Evolutionary conservation across 2,888 invertebrate species (phyloP), one percentile per base, ranked within the genome.

Genomic region (Eucera pruinosa): DNA sequence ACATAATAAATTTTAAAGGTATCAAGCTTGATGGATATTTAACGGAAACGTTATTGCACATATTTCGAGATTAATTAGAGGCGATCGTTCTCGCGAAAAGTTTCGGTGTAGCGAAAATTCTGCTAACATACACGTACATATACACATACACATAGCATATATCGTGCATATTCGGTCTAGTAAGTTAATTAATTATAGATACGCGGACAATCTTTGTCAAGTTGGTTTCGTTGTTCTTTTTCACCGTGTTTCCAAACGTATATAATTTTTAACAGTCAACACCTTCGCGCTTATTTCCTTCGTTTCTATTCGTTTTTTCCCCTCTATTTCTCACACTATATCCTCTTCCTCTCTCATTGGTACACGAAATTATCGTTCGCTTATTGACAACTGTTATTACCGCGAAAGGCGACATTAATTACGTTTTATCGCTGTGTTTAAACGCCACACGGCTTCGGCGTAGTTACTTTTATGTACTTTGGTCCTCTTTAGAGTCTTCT

Each of bases 401-500:
- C 71, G 54, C 66, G 64, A 68, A 67, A 72, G 47, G 67, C 69
- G 80, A 74, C 64, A 47, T 54, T 57, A 58, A 58, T 73, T 65
- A 64, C n/a, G 54, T 33, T 39, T 60, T 60, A 73, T 60, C 74
- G 74, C 55, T 75, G 66, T 23, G 57, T 41, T 52, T 48, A 64
- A 73, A 62, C 57, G 54, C 72, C 64, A 54, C 67, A 57, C 50
- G 39, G 50, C 33, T 36, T 65, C 64, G 70, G 71, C 62, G 55
- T 83, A 81, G 78, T 81, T 83, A 79, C 61, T 64, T 79, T 81
- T 83, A 81, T 71, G 77, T 77, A 83, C 69, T 81, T 84, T 85
- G 84, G 84, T 86, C 83, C 85, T 84, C 80, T 83, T 79, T 83
- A 83, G 86, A 86, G 83, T 85, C 71, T 81, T 78, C 77, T 71